phyloP scores from a whole-genome alignment of 2,888 invertebrate species.

The Ennomos fuscantarius region DNA sequence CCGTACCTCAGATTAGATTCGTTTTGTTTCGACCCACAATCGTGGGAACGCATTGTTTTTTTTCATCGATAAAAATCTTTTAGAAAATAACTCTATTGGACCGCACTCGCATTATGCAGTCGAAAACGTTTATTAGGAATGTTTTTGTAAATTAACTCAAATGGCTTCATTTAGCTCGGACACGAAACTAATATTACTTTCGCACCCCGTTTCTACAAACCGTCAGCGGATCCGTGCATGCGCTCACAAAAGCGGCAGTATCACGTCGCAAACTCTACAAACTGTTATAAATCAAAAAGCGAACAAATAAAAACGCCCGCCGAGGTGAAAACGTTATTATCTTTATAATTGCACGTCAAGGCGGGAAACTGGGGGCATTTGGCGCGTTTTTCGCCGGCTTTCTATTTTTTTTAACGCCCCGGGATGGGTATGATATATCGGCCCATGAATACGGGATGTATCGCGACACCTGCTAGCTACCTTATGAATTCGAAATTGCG shows the following conservation, averaged over 20 bases:
- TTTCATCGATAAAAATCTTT: conserved; percentile 39
- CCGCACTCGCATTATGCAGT: conserved; percentile 58
- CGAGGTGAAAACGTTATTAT: conserved; percentile 84
- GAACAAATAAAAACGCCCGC: conserved; percentile 79
- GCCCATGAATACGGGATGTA: conserved; percentile 82
- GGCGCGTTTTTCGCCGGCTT: conserved; percentile 61
- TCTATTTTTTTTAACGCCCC: conserved; percentile 59
- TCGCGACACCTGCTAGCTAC: conserved; percentile 75
- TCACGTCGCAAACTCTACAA: conserved; percentile 55
- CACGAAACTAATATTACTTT: conserved; percentile 8
- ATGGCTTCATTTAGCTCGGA: conserved; percentile 1
- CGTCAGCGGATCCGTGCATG: conserved; percentile 10
- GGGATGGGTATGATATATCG: conserved; percentile 75
- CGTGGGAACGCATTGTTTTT: conserved; percentile 71
- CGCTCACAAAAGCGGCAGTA: conserved; percentile 22
- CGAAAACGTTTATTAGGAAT: conserved; percentile 53
- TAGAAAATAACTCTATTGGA: conserved; percentile 16
- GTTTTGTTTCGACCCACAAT: conserved; percentile 55
- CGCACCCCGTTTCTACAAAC: conserved; percentile 4
- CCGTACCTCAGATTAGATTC: conserved; percentile 51
- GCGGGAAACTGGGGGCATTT: conserved; percentile 62
- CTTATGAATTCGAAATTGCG: conserved; percentile 80
- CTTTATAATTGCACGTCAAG: conserved; percentile 85
- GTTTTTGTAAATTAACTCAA: conserved; percentile 26
- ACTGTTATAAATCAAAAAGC: conserved; percentile 79